Conservation (phyloP, 2,113 vertebrate species). For the Phalacrocorax carbo region DNA sequence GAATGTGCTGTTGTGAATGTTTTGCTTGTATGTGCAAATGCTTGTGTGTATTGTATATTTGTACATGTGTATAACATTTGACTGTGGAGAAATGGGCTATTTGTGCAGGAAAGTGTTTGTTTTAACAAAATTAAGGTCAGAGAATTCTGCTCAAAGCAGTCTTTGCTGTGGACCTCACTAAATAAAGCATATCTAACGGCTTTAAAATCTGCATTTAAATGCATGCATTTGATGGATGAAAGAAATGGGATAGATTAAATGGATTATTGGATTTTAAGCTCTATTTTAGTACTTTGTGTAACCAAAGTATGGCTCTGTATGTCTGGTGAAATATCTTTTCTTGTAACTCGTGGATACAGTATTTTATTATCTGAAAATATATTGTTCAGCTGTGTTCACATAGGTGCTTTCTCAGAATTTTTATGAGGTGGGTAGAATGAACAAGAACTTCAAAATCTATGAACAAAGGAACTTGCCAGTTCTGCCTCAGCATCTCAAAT, state of each 20-base stretch:
- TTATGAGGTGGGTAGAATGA: background rate
- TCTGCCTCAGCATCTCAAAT: background rate
- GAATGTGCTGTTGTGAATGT: background rate
- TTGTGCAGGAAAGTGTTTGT: background rate
- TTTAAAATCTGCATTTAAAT: background rate
- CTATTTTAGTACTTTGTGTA: background rate
- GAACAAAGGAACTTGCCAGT: background rate
- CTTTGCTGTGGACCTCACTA: background rate
- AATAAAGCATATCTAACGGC: background rate
- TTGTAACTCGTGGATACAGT: background rate
- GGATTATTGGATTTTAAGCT: background rate
- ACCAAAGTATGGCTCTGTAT: background rate
- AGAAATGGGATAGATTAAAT: background rate
- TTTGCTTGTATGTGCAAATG: background rate
- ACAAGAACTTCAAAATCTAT: background rate
- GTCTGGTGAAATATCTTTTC: background rate
- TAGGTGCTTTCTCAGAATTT: background rate
- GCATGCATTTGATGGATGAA: background rate
- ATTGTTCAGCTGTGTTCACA: background rate
- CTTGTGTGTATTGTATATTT: background rate
- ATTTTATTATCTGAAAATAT: background rate
- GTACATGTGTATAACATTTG: fast-evolving
- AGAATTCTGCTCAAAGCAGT: background rate
- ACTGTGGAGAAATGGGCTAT: background rate
- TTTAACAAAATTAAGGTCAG: background rate